These are phyloP conservation scores for Gnathonemus echidnorhynchus DNA, from an alignment of 2,113 vertebrate species.

Conservation along the genomic window DNA sequence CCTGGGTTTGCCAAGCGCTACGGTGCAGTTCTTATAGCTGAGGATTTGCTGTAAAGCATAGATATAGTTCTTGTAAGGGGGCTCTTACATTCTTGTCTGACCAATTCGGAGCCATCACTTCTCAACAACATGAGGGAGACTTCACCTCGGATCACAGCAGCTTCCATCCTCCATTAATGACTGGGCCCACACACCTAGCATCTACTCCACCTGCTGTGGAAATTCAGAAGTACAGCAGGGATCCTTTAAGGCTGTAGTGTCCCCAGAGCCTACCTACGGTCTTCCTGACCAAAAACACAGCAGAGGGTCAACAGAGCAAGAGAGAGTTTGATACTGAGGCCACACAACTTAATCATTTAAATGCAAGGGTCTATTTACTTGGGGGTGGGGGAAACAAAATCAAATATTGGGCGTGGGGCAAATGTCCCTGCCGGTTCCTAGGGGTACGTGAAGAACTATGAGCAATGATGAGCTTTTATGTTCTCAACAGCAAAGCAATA, in stretches of 20 bases:
- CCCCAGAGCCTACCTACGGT: neutral
- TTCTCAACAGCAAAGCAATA: neutral
- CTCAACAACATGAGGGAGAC: neutral
- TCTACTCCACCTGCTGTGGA: neutral
- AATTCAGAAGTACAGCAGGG: neutral
- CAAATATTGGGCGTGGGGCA: no score
- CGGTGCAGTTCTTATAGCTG: neutral
- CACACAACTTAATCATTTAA: neutral
- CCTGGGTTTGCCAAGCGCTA: no score
- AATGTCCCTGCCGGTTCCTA: no score
- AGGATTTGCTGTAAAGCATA: neutral
- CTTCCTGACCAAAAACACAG: neutral
- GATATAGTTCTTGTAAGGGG: neutral
- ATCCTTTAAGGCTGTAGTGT: neutral
- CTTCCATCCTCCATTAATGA: neutral
- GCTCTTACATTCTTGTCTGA: neutral
- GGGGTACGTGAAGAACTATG: neutral
- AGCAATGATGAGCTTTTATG: neutral
- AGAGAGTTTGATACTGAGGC: neutral
- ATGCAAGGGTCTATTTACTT: neutral
- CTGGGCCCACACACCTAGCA: neutral
- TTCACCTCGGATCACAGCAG: neutral
- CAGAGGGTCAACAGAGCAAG: neutral
- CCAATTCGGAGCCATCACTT: neutral
- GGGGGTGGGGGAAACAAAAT: no score